Conservation (phyloP, 2,113 vertebrate genomes). For the Boulengeromyrus knoepffleri region DNA sequence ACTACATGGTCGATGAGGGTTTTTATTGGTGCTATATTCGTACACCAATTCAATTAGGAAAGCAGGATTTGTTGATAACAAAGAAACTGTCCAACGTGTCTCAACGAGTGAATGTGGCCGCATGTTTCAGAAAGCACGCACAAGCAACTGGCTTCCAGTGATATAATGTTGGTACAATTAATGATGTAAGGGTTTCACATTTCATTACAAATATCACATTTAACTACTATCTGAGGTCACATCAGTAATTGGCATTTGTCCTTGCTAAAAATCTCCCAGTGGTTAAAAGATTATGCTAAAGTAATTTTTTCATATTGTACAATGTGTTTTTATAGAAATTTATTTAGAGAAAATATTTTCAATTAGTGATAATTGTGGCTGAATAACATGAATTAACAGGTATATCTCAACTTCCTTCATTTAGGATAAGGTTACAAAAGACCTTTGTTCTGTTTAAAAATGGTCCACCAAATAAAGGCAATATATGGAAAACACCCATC, state of each 20-base stretch:
- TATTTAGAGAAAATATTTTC: not conserved
- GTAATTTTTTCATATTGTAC: not conserved
- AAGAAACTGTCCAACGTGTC: slow-evolving; percentile 47
- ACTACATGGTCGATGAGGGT: not conserved
- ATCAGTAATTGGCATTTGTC: slow-evolving; percentile 36
- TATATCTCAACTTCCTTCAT: not conserved
- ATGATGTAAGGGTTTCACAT: slow-evolving; percentile 62
- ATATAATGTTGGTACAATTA: slow-evolving; percentile 54
- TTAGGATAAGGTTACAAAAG: not conserved
- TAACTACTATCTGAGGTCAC: slow-evolving; percentile 47
- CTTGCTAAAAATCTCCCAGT: slow-evolving; percentile 30
- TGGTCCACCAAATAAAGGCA: not conserved
- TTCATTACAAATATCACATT: slow-evolving; percentile 51
- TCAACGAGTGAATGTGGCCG: slow-evolving; percentile 57
- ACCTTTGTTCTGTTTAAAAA: not conserved
- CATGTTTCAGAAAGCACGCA: slow-evolving; percentile 57
- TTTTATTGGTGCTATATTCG: slow-evolving; percentile 34
- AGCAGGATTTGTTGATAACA: slow-evolving; percentile 28
- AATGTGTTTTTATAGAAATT: not conserved
- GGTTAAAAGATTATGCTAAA: not conserved
- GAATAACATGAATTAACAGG: not conserved
- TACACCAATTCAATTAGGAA: slow-evolving; percentile 49
- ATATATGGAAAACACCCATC: not conserved
- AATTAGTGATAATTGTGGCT: not conserved
- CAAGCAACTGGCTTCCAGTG: slow-evolving; percentile 40